Base-by-base conservation (phyloP, 2,797 vertebrate species). In the Enteromius argenteus region DNA sequence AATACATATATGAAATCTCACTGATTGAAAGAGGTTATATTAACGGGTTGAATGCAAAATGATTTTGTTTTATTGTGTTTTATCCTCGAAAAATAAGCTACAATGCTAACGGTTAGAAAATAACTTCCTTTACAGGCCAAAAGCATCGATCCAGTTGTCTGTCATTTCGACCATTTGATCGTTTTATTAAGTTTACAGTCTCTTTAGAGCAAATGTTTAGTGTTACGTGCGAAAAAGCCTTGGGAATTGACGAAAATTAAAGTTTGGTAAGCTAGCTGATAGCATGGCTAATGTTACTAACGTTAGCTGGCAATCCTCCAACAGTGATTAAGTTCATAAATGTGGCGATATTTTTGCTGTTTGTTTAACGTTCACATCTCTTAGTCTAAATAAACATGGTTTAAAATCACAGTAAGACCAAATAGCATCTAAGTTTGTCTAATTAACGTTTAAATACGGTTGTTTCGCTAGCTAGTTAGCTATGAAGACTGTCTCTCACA, bases 211-310 rank as follows among this genome's bases (percentile, higher is more conserved):
- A 11, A n/a, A 42, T n/a, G 4, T n/a, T 76, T 39, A 6, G 46
- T 56, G 23, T 76, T 13, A 15, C 13, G 17, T 32, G 32, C n/a
- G 58, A 51, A 64, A 74, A 51, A 81, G 9, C 71, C 35, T 88
- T 77, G 0, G 0, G 1, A 37, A 5, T 30, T 72, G 67, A 86
- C 80, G 3, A 3, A 78, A 68, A 68, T 42, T 69, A 11, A 76
- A 83, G 46, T 83, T 83, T 69, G 37, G 19, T 77, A 27, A 69
- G 81, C 62, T 83, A 67, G 73, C 81, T 11, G 32, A 39, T 77
- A 83, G 81, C 81, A 44, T 23, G 15, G 81, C 73, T 68, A 51
- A 80, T 64, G 62, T 83, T 46, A 68, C 62, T 10, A 32, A 32
- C 32, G 32, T 32, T 32, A 83, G 49, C 62, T 83, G 81, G 81